Base-by-base conservation (phyloP, 1,140 invertebrate species). In the Nasonia longicornis region DNA sequence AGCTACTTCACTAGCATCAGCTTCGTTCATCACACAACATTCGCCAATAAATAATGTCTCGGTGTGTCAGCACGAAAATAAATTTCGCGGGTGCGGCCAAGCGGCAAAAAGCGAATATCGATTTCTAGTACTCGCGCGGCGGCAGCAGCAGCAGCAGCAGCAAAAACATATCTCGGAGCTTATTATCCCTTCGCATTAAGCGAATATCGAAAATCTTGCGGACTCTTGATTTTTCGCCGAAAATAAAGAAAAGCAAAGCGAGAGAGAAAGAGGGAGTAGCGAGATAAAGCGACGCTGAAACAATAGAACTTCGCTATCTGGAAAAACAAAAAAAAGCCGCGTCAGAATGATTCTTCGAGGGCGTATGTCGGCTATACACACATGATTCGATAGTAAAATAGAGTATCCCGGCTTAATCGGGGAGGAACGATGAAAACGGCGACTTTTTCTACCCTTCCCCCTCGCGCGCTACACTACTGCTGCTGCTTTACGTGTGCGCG, bases 321-420 rank as follows among this genome's bases (percentile, higher is more conserved):
- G 22, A 12, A 31, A 48, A 67, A 26, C 20, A 74, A 75, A 72
- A 29, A 81, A 70, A 14, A 10, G 52, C 64, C 70, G n/a, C 58
- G 64, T 63, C 64, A 64, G 70, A 29, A 67, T 38, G 52, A 64
- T 64, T 64, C 63, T 64, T 64, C 63, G 20, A 26, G n/a, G 7
- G n/a, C 58, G 14, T n/a, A 26, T 26, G 26, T 2, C 26, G 26
- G 58, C 58, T 16, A 0, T 42, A 26, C 29, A 14, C 29, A 14
- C 38, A 38, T 29, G 29, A 63, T 67, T 20, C 81, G 45, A 83
- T 66, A 70, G 77, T n/a, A 72, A 79, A 75, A 67, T 52, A 74
- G 63, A 84, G 83, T 84, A 64, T 79, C 70, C 69, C 45, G 70
- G 70, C 69, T 71, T 67, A 38, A 79, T 52, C n/a, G 77, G 12